Conservation (phyloP, 2,888 invertebrate species). For the Orthosia gracilis region DNA sequence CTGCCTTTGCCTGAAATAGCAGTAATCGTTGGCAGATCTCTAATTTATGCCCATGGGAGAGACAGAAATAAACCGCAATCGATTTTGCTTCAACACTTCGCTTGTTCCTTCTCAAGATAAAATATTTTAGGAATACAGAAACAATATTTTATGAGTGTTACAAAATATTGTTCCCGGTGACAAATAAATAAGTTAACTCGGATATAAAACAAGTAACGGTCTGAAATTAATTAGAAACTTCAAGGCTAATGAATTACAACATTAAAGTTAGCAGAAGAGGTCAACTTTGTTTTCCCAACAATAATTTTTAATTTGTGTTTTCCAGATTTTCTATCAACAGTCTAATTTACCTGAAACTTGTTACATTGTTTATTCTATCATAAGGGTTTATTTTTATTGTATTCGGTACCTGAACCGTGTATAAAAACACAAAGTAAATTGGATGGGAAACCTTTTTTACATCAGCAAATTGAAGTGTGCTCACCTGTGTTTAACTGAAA, state of each 20-base stretch:
- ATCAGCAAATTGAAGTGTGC: slow-evolving; percentile 24
- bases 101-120: background rate
- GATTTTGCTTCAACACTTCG: background rate
- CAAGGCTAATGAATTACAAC: slow-evolving; percentile 4
- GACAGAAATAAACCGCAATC: slow-evolving; percentile 22
- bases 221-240: slow-evolving; percentile 20
- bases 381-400: slow-evolving; percentile 18
- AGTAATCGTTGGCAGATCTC: background rate
- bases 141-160: background rate
- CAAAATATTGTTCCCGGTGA: background rate
- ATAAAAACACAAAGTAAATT: slow-evolving; percentile 27
- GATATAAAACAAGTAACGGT: slow-evolving; percentile 4
- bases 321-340: background rate
- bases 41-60: slow-evolving; percentile 15
- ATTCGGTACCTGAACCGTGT: background rate
- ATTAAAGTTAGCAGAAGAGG: background rate
- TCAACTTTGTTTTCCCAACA: background rate
- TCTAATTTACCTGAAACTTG: background rate
- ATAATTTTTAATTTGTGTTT: background rate
- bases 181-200: slow-evolving; percentile 9
- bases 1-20: background rate
- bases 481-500: slow-evolving; percentile 9
- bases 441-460: slow-evolving; percentile 4
- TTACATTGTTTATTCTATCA: background rate
- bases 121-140: background rate